Evolutionary conservation across 2,113 vertebrate species (phyloP).

Genomic region (Panthera leo): DNA sequence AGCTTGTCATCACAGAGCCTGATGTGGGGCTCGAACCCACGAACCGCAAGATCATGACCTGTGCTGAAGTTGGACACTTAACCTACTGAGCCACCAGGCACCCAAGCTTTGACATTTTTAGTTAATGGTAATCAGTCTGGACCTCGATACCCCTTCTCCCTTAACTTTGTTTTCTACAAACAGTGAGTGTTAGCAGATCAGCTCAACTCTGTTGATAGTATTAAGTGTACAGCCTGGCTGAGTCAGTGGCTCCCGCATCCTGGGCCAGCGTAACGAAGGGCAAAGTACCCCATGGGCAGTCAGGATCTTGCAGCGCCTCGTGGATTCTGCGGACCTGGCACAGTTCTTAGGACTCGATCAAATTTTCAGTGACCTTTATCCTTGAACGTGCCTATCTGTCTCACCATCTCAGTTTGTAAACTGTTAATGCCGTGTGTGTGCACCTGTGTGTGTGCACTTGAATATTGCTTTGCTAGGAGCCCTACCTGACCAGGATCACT

Average conservation of each 20-base stretch:
- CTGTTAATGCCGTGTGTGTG: fast-evolving
- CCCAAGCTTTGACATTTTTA: no score
- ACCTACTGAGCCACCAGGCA: no score
- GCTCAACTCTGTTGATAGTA: fast-evolving
- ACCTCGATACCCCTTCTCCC: fast-evolving
- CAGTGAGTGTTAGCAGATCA: not conserved
- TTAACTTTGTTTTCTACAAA: not conserved
- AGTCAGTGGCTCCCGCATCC: fast-evolving
- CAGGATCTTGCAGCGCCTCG: fast-evolving
- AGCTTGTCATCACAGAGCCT: no score
- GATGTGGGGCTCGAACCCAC: no score
- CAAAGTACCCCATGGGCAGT: fast-evolving
- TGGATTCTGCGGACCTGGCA: not conserved
- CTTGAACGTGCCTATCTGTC: not conserved
- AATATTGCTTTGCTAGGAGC: not conserved
- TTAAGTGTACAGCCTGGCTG: not conserved
- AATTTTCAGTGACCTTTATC: not conserved
- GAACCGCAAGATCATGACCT: no score
- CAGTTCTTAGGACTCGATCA: no score
- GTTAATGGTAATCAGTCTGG: not conserved
- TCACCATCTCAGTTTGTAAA: no score
- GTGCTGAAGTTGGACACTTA: no score
- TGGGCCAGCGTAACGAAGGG: fast-evolving
- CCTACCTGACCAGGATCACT: fast-evolving
- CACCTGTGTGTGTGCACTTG: not conserved